Evolutionary conservation across 2,797 vertebrate species (phyloP).

Genomic region (Platyrinchus mystaceus): DNA sequence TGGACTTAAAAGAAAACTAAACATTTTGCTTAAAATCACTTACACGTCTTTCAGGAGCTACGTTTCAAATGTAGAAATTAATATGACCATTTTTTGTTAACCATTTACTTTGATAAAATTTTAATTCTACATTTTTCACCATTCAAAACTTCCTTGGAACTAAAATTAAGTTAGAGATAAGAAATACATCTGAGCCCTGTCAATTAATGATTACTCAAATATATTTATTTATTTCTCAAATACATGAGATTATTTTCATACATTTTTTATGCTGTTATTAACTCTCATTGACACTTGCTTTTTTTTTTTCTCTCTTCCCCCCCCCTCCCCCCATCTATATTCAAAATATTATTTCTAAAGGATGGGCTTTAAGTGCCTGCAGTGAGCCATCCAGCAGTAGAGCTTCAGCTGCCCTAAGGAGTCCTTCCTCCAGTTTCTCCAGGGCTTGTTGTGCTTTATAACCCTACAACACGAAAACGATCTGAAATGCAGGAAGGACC

Average conservation of each 20-base stretch:
- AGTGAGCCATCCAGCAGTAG: neutral
- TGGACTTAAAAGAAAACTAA: neutral
- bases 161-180: neutral
- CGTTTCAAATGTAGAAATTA: neutral
- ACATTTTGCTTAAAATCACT: neutral
- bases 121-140: neutral
- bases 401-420: neutral
- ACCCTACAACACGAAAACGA: fast-evolving
- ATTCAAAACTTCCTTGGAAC: neutral
- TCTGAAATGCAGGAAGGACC: neutral
- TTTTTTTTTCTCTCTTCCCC: neutral
- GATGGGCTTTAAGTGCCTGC: neutral
- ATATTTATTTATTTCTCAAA: neutral
- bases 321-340: neutral
- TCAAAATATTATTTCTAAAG: neutral
- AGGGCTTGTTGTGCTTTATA: neutral
- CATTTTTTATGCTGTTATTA: neutral
- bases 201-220: neutral
- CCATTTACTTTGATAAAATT: neutral
- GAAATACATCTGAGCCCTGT: neutral
- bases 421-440: neutral
- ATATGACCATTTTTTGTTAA: neutral
- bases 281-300: neutral
- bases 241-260: neutral
- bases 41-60: neutral